Evolutionary conservation across 1,140 invertebrate genomes (phyloP), one percentile per base, ranked within the genome.

Genomic region (Berghia stephanieae): DNA sequence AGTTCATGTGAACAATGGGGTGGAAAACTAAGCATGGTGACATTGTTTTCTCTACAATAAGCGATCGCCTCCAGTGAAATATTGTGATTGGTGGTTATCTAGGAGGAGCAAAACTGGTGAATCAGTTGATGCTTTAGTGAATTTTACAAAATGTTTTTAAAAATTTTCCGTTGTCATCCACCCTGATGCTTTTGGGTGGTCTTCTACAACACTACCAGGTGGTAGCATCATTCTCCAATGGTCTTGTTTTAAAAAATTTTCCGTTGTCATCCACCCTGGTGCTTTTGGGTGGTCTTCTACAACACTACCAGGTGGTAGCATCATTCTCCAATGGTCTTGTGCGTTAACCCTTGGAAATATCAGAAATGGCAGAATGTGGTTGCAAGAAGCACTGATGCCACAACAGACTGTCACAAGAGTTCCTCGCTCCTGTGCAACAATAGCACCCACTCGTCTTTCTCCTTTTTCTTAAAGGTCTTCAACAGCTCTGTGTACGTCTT

Each of bases 321-420:
- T 38, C 31, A 68, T 6, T 16, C 36, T 68, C 66, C 66, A 68
- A 24, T 68, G 66, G 24, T 68, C 66, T 40, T 68, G 66, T 6
- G 31, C 66, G 34, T 83, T 81, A 21, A 81, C 79, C 55, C 84
- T 68, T 40, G 86, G 86, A 60, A 88, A 88, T 8, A 87, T 78
- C 38, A 88, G 82, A 38, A 85, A 77, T 43, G 86, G 86, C 43
- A 85, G 87, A 60, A 85, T 77, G 34, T 21, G 46, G 46, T 83
- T 85, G 34, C 88, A 84, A 13, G 8, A n/a, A 24, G 75, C 78
- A n/a, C n/a, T n/a, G n/a, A n/a, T n/a, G n/a, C 67, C 72, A 36
- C n/a, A n/a, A n/a, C n/a, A n/a, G n/a, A 79, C 42, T 38, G 79
- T 82, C 10, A 77, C 77, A 31, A 79, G 75, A 27, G n/a, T 52